Evolutionary conservation across 2,797 vertebrate genomes (phyloP), one percentile per base, ranked within the genome.

Genomic region (Oryzias dopingdopingensis): DNA sequence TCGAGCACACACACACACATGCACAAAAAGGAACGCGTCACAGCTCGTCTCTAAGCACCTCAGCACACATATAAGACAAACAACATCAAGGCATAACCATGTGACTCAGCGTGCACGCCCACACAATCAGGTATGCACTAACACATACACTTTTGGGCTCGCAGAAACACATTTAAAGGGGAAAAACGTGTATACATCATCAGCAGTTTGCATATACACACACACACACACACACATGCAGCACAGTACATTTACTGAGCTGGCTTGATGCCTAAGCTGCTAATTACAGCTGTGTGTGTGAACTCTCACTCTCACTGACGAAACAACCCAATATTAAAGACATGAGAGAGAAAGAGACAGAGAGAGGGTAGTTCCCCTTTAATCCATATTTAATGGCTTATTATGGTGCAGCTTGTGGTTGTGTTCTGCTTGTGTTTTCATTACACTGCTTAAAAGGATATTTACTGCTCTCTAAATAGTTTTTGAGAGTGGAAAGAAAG

Each of bases 261-360:
- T 86, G 84, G 84, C 83, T 78, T 59, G 63, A 67, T 78, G 84
- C 84, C 84, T 87, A 88, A 89, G 86, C 86, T 82, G 79, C 83
- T 89, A 88, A 88, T 89, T 89, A 89, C 84, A 84, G 79, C 80
- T 87, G 70, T 87, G 79, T 88, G 84, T 89, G 84, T 86, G 86
- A 86, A 85, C 81, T 86, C 84, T 88, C 80, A 85, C 81, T 87
- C 82, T 85, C 75, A 52, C 55, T 75, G 82, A 82, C 68, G 69
- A 73, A 83, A 79, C 74, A 81, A 81, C 80, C 79, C 65, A 49
- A 80, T 75, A 85, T 83, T 88, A 83, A 81, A 78, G 61, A 79
- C 50, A 77, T 59, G 56, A 51, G 62, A 60, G 68, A 62, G 52
- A 37, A 37, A 41, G 67, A 52, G 59, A 83, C 78, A 81, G 64